These are phyloP conservation scores for Andrena praecox DNA, from an alignment of 2,888 invertebrate genomes.

Conservation along the genomic window DNA sequence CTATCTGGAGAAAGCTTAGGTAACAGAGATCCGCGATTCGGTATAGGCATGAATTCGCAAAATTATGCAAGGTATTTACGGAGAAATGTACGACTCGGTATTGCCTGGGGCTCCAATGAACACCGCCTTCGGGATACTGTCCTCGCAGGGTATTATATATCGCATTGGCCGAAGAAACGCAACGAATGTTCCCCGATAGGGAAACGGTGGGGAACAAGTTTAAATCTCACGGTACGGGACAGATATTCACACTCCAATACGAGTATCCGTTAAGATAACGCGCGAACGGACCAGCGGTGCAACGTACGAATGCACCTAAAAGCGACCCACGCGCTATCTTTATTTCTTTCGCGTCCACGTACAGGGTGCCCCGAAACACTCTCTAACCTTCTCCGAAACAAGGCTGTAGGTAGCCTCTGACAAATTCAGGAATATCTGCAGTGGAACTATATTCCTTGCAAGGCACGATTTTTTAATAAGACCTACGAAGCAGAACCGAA, in stretches of 20 bases:
- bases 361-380: constrained; percentile 56
- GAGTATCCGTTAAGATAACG: constrained; percentile 71
- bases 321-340: constrained; percentile 69
- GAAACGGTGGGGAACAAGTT: constrained; percentile 56
- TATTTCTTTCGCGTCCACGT: constrained; percentile 51
- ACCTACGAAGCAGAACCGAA: neutral
- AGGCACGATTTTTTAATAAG: neutral
- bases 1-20: neutral
- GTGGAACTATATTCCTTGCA: too few relatives aligned
- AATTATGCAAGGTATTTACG: neutral
- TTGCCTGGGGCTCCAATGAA: neutral
- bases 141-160: constrained; percentile 57
- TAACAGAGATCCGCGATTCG: neutral
- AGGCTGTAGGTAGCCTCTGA: neutral
- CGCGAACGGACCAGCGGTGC: constrained; percentile 35
- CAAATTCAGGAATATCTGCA: too few relatives aligned
- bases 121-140: constrained; percentile 21
- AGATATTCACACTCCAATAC: constrained; percentile 68
- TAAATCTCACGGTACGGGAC: constrained; percentile 60
- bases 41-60: neutral
- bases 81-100: constrained; percentile 3
- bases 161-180: constrained; percentile 36
- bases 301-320: constrained; percentile 57
- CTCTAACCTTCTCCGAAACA: neutral
- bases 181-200: constrained; percentile 59